These are phyloP conservation scores for Meganola albula DNA, from an alignment of 2,888 invertebrate species.

Conservation along the genomic window DNA sequence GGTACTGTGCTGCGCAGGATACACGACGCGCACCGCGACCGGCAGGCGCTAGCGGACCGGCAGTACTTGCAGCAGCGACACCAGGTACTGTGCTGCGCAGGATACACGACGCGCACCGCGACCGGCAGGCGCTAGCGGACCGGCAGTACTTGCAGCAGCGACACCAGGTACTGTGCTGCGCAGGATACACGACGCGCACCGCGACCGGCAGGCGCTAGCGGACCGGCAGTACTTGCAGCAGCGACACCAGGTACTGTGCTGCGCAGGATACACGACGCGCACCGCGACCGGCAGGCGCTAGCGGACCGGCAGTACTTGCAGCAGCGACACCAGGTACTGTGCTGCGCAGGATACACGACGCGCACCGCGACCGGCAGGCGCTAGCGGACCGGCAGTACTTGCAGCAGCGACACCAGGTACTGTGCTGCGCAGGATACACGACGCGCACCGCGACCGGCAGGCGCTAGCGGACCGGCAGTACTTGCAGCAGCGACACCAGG, in stretches of 20 bases:
- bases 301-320: constrained; percentile 22
- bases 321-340: constrained; percentile 18
- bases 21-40: constrained; percentile 92
- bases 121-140: constrained; percentile 74
- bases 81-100: constrained; percentile 55
- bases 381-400: constrained; percentile 18
- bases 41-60: constrained; percentile 93
- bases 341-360: constrained; percentile 3
- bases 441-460: background rate
- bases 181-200: constrained; percentile 19
- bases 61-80: constrained; percentile 97
- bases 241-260: constrained; percentile 11
- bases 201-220: constrained; percentile 64
- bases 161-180: constrained; percentile 8
- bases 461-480: constrained; percentile 15
- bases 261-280: constrained; percentile 3
- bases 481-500: constrained; percentile 25
- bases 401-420: constrained; percentile 22
- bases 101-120: constrained; percentile 21
- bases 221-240: constrained; percentile 49
- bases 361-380: background rate
- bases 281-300: background rate
- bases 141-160: constrained; percentile 28
- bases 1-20: constrained; percentile 12
- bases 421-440: constrained; percentile 3